Evolutionary conservation across 2,888 invertebrate genomes (phyloP).

Genomic region (Apoda limacodes): DNA sequence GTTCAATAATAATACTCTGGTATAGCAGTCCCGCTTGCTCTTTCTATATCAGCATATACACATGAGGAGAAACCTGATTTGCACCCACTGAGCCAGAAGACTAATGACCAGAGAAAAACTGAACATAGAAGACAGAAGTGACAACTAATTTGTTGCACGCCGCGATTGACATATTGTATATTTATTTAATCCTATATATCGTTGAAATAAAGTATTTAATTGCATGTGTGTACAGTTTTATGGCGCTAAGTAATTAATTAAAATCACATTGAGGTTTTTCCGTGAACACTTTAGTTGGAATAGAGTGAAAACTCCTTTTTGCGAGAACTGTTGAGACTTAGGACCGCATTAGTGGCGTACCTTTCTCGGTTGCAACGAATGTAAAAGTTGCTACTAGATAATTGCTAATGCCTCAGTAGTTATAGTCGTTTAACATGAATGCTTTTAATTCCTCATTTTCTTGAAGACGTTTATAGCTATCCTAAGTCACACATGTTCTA

Average conservation of each 20-base stretch:
- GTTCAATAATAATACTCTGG: no score
- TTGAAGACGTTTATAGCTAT: slow-evolving; percentile 15
- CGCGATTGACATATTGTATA: slow-evolving; percentile 16
- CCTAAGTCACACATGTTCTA: slow-evolving; percentile 8
- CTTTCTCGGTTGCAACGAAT: slow-evolving; percentile 30
- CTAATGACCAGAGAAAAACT: slow-evolving; percentile 27
- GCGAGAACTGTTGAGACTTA: slow-evolving; percentile 25
- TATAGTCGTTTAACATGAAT: slow-evolving; percentile 8
- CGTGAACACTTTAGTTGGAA: slow-evolving; percentile 31
- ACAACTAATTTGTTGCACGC: slow-evolving; percentile 31
- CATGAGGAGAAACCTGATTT: slow-evolving; percentile 36
- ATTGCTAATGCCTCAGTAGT: slow-evolving; percentile 5
- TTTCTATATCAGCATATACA: slow-evolving; percentile 31
- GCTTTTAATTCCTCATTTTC: slow-evolving; percentile 15
- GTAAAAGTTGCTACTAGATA: slow-evolving; percentile 35
- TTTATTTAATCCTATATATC: slow-evolving; percentile 22
- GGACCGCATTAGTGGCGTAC: slow-evolving; percentile 30
- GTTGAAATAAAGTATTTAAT: slow-evolving; percentile 26
- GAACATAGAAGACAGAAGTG: slow-evolving; percentile 25
- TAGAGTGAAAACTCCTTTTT: slow-evolving; percentile 42
- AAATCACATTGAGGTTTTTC: slow-evolving; percentile 46
- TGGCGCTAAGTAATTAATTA: slow-evolving; percentile 42
- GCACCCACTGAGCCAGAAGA: slow-evolving; percentile 26
- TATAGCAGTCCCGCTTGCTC: slow-evolving; percentile 29
- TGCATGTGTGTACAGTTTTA: slow-evolving; percentile 19